A percentile compares a stretch with the other conserved stretches of the same genome.
Evolutionary conservation across 2,888 invertebrate species (phyloP).

Genomic region (Syrphus vitripennis): DNA sequence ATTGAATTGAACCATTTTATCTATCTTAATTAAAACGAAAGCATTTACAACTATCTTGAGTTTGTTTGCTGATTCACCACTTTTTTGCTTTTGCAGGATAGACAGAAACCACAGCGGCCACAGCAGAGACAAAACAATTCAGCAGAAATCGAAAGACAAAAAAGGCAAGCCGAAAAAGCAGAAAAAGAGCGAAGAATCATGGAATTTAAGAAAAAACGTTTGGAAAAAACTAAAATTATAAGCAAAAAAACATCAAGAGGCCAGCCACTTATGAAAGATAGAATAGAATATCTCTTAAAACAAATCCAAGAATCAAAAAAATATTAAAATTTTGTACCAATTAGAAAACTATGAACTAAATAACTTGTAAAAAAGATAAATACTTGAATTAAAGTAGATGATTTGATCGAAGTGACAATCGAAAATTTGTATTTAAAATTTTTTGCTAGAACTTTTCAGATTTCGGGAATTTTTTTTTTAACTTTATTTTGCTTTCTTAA

Average conservation of each 20-base stretch:
- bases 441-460: neutral
- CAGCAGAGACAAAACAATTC: constrained; percentile 35
- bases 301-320: constrained; percentile 85
- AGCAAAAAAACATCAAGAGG: constrained; percentile 90
- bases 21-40: too few relatives aligned
- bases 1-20: too few relatives aligned
- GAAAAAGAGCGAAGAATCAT: constrained; percentile 84
- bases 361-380: constrained; percentile 22
- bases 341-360: constrained; percentile 15
- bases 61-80: neutral
- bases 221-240: constrained; percentile 87
- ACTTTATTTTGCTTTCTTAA: too few relatives aligned
- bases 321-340: neutral
- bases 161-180: constrained; percentile 78
- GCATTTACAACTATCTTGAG: neutral
- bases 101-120: neutral
- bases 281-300: constrained; percentile 89
- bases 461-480: neutral
- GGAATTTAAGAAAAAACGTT: constrained; percentile 87
- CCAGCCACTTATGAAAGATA: constrained; percentile 92
- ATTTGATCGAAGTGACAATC: neutral
- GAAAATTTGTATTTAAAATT: constrained; percentile 37
- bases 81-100: constrained; percentile 2
- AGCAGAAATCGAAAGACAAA: constrained; percentile 79
- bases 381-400: constrained; percentile 25